These are phyloP conservation scores for Girardinichthys multiradiatus DNA, from an alignment of 2,113 vertebrate species.

Conservation along the genomic window DNA sequence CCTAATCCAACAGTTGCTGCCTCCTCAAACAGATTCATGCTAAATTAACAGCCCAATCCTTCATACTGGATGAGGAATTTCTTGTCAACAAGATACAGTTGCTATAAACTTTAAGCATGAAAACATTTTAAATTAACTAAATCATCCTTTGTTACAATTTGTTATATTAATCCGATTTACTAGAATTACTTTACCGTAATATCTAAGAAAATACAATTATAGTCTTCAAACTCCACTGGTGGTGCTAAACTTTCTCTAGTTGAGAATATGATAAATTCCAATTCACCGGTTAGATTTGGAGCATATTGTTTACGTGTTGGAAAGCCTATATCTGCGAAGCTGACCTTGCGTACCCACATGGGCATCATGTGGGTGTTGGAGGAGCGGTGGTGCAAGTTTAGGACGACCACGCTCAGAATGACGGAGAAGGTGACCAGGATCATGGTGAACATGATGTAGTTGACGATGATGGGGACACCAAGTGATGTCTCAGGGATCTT, in stretches of 20 bases:
- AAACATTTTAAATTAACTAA: not conserved
- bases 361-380: constrained; percentile 90
- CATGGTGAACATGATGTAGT: constrained; percentile 95
- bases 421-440: constrained; percentile 90
- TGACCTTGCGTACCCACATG: constrained; percentile 88
- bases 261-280: not conserved
- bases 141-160: not conserved
- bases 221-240: too few relatives aligned
- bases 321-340: not conserved
- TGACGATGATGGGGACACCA: constrained; percentile 89
- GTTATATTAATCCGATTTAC: not conserved
- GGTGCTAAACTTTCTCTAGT: not conserved
- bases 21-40: not conserved
- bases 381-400: constrained; percentile 92
- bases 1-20: not conserved
- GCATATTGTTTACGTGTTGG: too few relatives aligned
- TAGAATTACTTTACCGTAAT: not conserved
- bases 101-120: not conserved
- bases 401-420: constrained; percentile 90
- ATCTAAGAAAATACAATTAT: too few relatives aligned
- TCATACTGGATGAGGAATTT: not conserved
- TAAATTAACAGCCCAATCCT: not conserved
- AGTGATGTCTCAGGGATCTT: constrained; percentile 92
- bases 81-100: not conserved
- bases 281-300: not conserved